These are phyloP conservation scores for Tenualosa ilisha DNA, from an alignment of 2,797 vertebrate species.

Conservation along the genomic window DNA sequence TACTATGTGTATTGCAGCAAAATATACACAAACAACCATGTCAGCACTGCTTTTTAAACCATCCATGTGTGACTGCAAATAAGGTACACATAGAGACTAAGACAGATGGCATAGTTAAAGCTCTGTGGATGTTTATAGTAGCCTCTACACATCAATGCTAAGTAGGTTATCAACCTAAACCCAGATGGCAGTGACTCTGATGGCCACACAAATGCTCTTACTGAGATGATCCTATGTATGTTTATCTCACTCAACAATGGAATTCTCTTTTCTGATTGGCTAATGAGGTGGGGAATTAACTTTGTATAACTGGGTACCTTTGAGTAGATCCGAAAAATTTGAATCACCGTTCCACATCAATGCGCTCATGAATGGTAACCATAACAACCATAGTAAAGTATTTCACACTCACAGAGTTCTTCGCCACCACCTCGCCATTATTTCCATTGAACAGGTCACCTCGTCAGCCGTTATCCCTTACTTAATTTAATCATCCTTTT, in stretches of 20 bases:
- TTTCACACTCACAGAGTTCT: too few species aligned
- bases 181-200: slow-evolving; percentile 9
- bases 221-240: not conserved
- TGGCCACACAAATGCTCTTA: not conserved
- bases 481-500: not conserved
- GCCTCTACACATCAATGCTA: not conserved
- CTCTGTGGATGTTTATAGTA: slow-evolving; percentile 10
- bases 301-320: too few species aligned
- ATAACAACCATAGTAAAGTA: too few species aligned
- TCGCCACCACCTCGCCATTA: too few species aligned
- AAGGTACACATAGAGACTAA: not conserved
- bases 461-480: too few species aligned
- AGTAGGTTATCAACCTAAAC: slow-evolving; percentile 15
- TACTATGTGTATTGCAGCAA: not conserved
- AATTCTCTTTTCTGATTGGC: too few species aligned
- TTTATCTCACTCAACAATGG: not conserved
- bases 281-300: too few species aligned
- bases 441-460: too few species aligned
- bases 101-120: slow-evolving; percentile 15
- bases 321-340: too few species aligned
- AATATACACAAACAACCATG: not conserved
- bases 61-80: not conserved
- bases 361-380: too few species aligned
- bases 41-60: not conserved
- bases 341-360: too few species aligned